Conservation (phyloP, 1,140 invertebrate species). For the Chrysomallon squamiferum region DNA sequence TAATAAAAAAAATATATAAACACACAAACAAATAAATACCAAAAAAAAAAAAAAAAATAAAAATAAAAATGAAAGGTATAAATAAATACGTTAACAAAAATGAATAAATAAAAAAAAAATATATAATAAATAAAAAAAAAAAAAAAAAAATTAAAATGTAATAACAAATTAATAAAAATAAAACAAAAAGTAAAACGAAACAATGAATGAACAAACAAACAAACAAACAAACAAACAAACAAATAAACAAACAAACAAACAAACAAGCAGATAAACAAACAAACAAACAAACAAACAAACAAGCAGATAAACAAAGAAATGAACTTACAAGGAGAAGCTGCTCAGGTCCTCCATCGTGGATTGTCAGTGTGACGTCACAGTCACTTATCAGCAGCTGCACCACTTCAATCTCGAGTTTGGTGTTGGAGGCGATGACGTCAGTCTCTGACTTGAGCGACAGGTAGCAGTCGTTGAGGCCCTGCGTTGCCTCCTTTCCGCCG, state of each 20-base stretch:
- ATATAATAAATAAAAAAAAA: too few relatives aligned
- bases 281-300: too few relatives aligned
- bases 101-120: too few relatives aligned
- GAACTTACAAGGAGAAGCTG: conserved; percentile 18
- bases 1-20: not conserved
- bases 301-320: too few relatives aligned
- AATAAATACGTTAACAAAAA: too few relatives aligned
- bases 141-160: too few relatives aligned
- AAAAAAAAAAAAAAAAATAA: too few relatives aligned
- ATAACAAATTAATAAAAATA: too few relatives aligned
- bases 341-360: conserved; percentile 29
- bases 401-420: conserved; percentile 16
- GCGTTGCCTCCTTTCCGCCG: conserved; percentile 4
- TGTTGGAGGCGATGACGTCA: conserved; percentile 1
- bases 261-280: too few relatives aligned
- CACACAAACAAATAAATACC: not conserved
- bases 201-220: not conserved
- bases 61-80: too few relatives aligned
- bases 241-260: too few relatives aligned
- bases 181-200: not conserved
- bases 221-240: too few relatives aligned
- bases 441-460: conserved; percentile 19
- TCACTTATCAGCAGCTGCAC: conserved; percentile 20
- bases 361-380: conserved; percentile 19
- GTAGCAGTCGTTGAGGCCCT: conserved; percentile 9